Conservation (phyloP, 1,140 invertebrate genomes). For the Elymnias hypermnestra region DNA sequence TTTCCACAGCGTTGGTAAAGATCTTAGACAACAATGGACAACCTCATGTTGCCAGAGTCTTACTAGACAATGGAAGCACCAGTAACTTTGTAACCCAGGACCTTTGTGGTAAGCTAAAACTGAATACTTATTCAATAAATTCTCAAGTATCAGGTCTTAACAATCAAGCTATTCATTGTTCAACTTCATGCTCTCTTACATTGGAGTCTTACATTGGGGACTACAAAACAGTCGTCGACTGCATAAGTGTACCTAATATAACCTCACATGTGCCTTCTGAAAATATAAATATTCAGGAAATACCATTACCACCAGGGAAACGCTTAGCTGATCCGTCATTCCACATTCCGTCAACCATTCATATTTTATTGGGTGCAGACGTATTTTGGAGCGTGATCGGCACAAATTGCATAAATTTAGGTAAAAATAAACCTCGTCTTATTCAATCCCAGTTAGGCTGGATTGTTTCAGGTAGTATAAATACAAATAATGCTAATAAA, state of each 20-base stretch:
- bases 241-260: slow-evolving; percentile 31
- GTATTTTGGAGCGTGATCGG: too few species aligned
- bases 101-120: slow-evolving; percentile 20
- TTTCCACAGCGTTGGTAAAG: slow-evolving; percentile 26
- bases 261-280: slow-evolving; percentile 17
- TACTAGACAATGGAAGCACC: too few species aligned
- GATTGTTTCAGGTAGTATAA: neutral
- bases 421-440: too few species aligned
- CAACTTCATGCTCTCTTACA: slow-evolving; percentile 27
- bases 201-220: slow-evolving; percentile 22
- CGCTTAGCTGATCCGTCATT: too few species aligned
- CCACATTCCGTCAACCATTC: neutral
- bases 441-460: too few species aligned
- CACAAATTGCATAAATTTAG: too few species aligned
- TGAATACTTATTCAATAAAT: slow-evolving; percentile 6
- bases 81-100: slow-evolving; percentile 20
- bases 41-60: neutral
- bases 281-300: neutral
- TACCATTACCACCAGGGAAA: neutral
- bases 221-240: slow-evolving; percentile 23
- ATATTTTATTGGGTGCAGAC: neutral
- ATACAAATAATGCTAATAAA: neutral
- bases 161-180: neutral
- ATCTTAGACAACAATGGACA: slow-evolving; percentile 16
- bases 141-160: slow-evolving; percentile 12